Conservation (phyloP, 2,797 vertebrate species). For the Helostoma temminkii region DNA sequence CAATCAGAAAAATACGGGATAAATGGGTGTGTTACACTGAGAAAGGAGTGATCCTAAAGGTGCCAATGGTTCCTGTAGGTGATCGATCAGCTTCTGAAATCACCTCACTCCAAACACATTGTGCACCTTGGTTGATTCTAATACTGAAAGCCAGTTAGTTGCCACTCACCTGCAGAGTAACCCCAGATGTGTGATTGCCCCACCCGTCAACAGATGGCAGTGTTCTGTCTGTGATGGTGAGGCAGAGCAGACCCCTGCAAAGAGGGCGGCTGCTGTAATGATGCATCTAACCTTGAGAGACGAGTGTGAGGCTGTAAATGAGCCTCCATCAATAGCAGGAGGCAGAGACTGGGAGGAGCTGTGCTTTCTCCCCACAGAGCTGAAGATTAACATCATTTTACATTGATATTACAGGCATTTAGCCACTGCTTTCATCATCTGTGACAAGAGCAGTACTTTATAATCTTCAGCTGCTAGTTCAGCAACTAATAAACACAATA, state of each 20-base stretch:
- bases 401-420: constrained; percentile 51
- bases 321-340: constrained; percentile 36
- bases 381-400: constrained; percentile 65
- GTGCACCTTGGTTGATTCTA: neutral
- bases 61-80: neutral
- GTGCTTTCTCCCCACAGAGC: constrained; percentile 44
- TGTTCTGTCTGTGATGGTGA: constrained; percentile 76
- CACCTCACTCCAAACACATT: neutral
- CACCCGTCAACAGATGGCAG: constrained; percentile 83
- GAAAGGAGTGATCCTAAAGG: neutral
- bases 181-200: constrained; percentile 62
- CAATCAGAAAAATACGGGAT: neutral
- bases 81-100: neutral
- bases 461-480: constrained; percentile 17
- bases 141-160: too few species aligned
- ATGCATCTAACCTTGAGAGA: constrained; percentile 70
- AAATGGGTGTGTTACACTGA: neutral
- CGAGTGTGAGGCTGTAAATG: constrained; percentile 54
- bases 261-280: constrained; percentile 55
- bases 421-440: constrained; percentile 39
- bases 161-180: constrained; percentile 4
- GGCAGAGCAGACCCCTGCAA: constrained; percentile 46
- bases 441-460: neutral
- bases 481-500: neutral
- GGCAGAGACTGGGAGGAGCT: constrained; percentile 46